phyloP scores from a whole-genome alignment of 2,113 vertebrate species.

The Thinocorus orbignyianus region DNA sequence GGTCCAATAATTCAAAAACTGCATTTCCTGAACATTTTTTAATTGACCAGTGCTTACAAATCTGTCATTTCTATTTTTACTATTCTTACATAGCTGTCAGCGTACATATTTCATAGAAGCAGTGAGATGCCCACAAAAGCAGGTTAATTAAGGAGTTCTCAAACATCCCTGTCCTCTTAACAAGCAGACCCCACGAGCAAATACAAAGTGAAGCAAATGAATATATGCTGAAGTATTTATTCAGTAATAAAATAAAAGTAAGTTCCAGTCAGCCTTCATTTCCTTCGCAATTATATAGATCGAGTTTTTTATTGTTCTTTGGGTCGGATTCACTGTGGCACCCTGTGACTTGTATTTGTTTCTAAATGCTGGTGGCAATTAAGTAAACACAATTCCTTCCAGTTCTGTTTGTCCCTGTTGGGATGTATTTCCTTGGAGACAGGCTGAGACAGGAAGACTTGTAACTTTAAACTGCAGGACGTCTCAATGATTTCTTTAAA shows the following conservation, averaged over 20 bases:
- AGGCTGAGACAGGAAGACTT: background rate
- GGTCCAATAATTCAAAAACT: constrained; percentile 27
- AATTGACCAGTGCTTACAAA: background rate
- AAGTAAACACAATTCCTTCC: background rate
- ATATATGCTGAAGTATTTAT: constrained; percentile 49
- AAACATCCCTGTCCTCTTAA: constrained; percentile 11
- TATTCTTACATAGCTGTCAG: constrained; percentile 15
- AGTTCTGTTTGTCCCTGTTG: background rate
- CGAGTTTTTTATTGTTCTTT: background rate
- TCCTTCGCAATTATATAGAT: constrained; percentile 14
- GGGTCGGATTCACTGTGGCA: background rate
- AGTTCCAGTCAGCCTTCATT: constrained; percentile 30
- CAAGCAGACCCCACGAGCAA: background rate
- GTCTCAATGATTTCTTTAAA: background rate
- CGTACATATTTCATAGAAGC: background rate
- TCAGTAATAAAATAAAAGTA: constrained; percentile 42
- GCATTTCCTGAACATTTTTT: background rate
- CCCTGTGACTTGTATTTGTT: background rate
- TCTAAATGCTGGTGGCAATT: constrained; percentile 18
- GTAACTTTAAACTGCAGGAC: background rate
- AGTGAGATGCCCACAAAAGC: constrained; percentile 33
- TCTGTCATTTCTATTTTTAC: constrained; percentile 35
- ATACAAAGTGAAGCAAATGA: constrained; percentile 44
- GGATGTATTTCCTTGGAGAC: background rate
- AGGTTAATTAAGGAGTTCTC: constrained; percentile 66